These are phyloP conservation scores for Dicrostonyx torquatus DNA, from an alignment of 2,797 vertebrate genomes.

Conservation along the genomic window DNA sequence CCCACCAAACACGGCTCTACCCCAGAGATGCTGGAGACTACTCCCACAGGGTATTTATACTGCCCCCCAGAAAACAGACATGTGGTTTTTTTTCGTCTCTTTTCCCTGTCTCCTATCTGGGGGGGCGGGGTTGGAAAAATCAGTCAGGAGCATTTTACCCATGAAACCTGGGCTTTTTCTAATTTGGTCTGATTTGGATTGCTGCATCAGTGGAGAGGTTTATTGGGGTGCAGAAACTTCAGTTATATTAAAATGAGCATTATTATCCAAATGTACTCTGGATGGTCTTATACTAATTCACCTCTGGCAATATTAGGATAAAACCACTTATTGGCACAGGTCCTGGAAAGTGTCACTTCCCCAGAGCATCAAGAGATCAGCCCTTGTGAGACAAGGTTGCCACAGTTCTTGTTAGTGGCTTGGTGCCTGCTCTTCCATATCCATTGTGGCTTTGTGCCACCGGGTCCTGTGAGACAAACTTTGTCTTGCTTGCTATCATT, in stretches of 20 bases:
- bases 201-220: no score
- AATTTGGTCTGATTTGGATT: no score
- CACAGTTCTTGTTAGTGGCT: background rate
- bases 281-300: background rate
- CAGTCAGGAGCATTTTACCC: no score
- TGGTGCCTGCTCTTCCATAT: background rate
- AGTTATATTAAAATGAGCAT: background rate
- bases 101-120: no score
- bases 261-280: background rate
- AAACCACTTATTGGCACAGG: background rate
- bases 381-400: background rate
- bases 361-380: background rate
- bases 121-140: no score
- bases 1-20: no score
- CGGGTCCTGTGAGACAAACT: background rate
- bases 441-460: background rate
- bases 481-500: slow-evolving; percentile 18
- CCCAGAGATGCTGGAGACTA: no score
- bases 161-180: no score
- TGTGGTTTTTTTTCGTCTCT: no score
- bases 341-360: background rate
- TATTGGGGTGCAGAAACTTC: no score
- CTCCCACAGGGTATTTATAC: no score
- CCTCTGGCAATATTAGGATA: background rate
- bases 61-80: no score